A percentile compares a stretch with the other conserved stretches of the same genome.
Conservation (phyloP, 2,113 vertebrate species). For the Eurypyga helias region DNA sequence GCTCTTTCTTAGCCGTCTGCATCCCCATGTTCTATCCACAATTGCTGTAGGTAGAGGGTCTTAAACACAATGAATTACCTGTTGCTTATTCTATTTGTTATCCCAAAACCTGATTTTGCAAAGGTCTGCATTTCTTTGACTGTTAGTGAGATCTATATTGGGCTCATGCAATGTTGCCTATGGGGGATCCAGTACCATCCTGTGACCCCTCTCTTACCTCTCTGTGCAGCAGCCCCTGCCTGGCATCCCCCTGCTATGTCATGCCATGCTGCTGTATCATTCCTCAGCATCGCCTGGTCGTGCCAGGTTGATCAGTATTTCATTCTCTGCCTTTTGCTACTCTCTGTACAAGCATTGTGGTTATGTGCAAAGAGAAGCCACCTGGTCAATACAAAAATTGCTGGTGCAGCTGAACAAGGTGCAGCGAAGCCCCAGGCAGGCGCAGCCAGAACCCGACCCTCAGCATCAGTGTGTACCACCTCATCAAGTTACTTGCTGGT, state of each 20-base stretch:
- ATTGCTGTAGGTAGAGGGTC: fast-evolving
- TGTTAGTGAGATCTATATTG: neutral
- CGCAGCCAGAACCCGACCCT: neutral
- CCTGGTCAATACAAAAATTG: neutral
- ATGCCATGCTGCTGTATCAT: fast-evolving
- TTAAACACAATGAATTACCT: neutral
- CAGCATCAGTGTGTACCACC: fast-evolving
- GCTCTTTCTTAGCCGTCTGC: neutral
- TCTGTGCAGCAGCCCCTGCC: neutral
- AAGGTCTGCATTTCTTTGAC: neutral
- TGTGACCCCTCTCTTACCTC: neutral
- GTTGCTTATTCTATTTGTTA: neutral
- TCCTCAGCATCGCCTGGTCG: fast-evolving
- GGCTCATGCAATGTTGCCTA: neutral
- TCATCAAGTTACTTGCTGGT: neutral
- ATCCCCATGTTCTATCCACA: fast-evolving
- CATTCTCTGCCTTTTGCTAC: neutral
- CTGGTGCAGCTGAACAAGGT: neutral
- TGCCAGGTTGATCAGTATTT: fast-evolving
- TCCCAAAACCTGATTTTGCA: neutral
- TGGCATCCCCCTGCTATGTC: neutral
- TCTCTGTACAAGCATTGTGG: neutral
- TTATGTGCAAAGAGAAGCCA: neutral
- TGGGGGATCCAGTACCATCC: neutral
- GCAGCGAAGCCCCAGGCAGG: neutral